phyloP scores from a whole-genome alignment of 2,113 vertebrate species.

The Apeltes quadracus region DNA sequence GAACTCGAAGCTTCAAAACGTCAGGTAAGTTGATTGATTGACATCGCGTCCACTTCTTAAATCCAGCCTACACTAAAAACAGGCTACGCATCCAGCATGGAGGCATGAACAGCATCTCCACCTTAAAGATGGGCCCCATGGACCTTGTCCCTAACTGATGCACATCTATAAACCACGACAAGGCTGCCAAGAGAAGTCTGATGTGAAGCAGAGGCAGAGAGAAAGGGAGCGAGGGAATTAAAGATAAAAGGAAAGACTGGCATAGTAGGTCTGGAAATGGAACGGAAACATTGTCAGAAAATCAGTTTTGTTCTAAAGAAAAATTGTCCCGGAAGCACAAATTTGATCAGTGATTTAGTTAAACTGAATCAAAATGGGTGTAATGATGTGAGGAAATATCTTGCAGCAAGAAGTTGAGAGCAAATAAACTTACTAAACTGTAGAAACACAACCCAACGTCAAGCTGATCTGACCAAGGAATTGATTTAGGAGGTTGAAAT shows the following conservation, averaged over 20 bases:
- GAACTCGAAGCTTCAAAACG: too few species aligned
- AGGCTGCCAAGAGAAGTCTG: slow-evolving; percentile 28
- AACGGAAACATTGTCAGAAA: background rate
- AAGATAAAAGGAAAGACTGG: slow-evolving; percentile 5
- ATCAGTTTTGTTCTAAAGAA: background rate
- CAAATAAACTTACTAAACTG: too few species aligned
- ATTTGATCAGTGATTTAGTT: background rate
- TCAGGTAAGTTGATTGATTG: too few species aligned
- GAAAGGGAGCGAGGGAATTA: slow-evolving; percentile 11
- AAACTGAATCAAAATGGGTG: background rate
- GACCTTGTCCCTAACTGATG: slow-evolving; percentile 64
- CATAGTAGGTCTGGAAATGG: too few species aligned
- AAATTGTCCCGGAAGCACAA: background rate
- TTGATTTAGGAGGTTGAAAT: background rate
- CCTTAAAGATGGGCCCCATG: too few species aligned
- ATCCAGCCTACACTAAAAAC: too few species aligned
- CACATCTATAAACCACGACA: slow-evolving; percentile 17
- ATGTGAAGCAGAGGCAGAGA: slow-evolving; percentile 15
- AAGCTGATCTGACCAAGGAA: background rate
- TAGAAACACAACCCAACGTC: background rate
- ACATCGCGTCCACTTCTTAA: too few species aligned
- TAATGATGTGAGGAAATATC: background rate
- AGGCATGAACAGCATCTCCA: too few species aligned
- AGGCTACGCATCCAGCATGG: too few species aligned
- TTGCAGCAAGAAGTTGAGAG: background rate